A percentile compares a stretch with the other conserved stretches of the same genome.
phyloP scores from a whole-genome alignment of 1,140 invertebrate genomes.

The Vanessa tameamea region DNA sequence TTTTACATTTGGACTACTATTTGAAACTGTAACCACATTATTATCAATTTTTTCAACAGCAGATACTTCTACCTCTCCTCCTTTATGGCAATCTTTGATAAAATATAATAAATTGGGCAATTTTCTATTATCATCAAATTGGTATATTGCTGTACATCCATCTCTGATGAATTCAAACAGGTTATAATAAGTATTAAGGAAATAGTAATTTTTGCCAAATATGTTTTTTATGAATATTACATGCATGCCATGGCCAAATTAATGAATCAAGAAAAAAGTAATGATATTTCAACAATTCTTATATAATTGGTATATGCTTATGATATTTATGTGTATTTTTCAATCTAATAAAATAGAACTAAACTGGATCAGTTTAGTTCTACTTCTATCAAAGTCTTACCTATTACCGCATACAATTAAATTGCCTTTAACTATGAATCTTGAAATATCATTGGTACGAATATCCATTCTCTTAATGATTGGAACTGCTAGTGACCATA shows the following conservation, averaged over 20 bases:
- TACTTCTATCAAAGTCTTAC: conserved; percentile 37
- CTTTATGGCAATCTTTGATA: conserved; percentile 59
- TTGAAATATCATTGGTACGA: conserved; percentile 71
- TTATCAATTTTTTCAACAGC: conserved; percentile 57
- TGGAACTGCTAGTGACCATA: conserved; percentile 61
- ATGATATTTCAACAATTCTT: too few relatives aligned
- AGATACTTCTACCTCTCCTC: conserved; percentile 61
- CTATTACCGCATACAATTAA: conserved; percentile 69
- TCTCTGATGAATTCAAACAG: conserved; percentile 50
- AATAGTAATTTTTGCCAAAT: too few relatives aligned
- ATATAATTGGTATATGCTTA: too few relatives aligned
- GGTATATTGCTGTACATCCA: conserved; percentile 56
- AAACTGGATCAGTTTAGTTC: too few relatives aligned
- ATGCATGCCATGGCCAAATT: too few relatives aligned
- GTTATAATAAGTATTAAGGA: neutral
- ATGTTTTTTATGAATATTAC: too few relatives aligned
- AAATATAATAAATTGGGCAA: conserved; percentile 51
- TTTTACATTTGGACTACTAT: conserved; percentile 43
- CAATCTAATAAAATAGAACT: too few relatives aligned
- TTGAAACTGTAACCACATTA: conserved; percentile 52
- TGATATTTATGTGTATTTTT: neutral
- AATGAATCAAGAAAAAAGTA: too few relatives aligned
- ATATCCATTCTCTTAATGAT: conserved; percentile 59
- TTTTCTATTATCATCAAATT: conserved; percentile 37
- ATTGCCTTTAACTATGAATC: conserved; percentile 63